Percentiles rank a stretch among this genome's conserved stretches.
Conservation (phyloP, 2,888 invertebrate species). For the Baronia brevicornis region DNA sequence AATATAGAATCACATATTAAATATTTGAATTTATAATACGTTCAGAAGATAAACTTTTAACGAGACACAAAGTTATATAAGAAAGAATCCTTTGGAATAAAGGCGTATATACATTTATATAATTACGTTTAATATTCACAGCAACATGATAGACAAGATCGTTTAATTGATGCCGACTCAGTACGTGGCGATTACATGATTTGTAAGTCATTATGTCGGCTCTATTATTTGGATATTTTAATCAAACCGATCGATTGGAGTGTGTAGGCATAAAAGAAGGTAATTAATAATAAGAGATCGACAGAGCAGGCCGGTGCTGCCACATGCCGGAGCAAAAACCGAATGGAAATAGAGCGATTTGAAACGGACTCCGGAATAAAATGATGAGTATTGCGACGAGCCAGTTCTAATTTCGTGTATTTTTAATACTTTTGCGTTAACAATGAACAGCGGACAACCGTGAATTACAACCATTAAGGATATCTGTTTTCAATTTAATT, state of each 20-base stretch:
- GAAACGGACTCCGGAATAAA: slow-evolving; percentile 61
- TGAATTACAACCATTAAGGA: slow-evolving; percentile 11
- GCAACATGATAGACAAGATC: slow-evolving; percentile 12
- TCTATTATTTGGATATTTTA: slow-evolving; percentile 73
- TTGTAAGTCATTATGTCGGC: slow-evolving; percentile 42
- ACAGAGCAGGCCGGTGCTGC: slow-evolving; percentile 43
- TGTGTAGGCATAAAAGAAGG: slow-evolving; percentile 63
- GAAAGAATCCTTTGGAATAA: too few relatives aligned
- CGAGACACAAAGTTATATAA: too few relatives aligned
- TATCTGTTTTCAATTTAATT: slow-evolving; percentile 11
- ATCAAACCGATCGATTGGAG: slow-evolving; percentile 68
- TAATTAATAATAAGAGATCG: slow-evolving; percentile 70
- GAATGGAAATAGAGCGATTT: slow-evolving; percentile 64
- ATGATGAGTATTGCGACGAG: slow-evolving; percentile 48
- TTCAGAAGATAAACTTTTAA: too few relatives aligned
- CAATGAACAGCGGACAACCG: slow-evolving; percentile 11
- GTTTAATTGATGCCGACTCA: slow-evolving; percentile 37
- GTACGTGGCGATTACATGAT: slow-evolving; percentile 30
- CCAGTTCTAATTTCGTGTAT: slow-evolving; percentile 33
- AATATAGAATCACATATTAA: too few relatives aligned
- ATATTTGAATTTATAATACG: too few relatives aligned
- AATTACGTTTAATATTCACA: slow-evolving; percentile 2
- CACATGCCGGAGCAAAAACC: slow-evolving; percentile 70
- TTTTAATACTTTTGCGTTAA: slow-evolving; percentile 9
- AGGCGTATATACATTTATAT: slow-evolving; percentile 5